Percentiles rank a stretch among this genome's conserved stretches.
Evolutionary conservation across 1,140 invertebrate genomes (phyloP).

Genomic region (Tetragonula clypearis): DNA sequence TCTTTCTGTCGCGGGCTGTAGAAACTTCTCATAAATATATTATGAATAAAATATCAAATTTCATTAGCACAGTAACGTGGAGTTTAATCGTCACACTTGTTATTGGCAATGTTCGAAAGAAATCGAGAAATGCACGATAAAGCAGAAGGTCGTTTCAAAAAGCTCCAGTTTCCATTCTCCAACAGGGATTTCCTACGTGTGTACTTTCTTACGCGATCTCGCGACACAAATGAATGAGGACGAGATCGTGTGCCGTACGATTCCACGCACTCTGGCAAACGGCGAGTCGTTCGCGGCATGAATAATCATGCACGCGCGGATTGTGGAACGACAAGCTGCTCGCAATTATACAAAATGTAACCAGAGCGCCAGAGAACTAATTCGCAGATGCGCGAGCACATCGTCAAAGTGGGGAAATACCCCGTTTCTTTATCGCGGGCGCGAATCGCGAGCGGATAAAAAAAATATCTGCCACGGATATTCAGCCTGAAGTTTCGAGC

Average conservation of each 20-base stretch:
- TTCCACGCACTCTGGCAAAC: neutral
- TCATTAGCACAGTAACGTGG: neutral
- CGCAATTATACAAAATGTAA: slow-evolving; percentile 6
- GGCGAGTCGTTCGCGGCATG: slow-evolving; percentile 2
- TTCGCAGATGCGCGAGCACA: slow-evolving; percentile 1
- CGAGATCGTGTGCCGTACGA: neutral
- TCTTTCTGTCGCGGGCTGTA: too few relatives aligned
- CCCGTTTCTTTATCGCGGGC: slow-evolving; percentile 10
- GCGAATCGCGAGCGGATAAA: neutral
- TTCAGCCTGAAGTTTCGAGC: neutral
- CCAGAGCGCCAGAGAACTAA: neutral
- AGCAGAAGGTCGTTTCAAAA: neutral
- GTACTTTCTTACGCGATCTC: neutral
- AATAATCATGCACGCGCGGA: slow-evolving; percentile 5
- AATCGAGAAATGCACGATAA: too few relatives aligned
- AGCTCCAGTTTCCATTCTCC: neutral
- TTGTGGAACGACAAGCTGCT: too few relatives aligned
- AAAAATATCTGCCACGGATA: neutral
- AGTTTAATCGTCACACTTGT: too few relatives aligned
- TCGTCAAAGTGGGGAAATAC: slow-evolving; percentile 7
- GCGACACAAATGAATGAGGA: slow-evolving; percentile 1
- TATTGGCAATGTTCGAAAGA: too few relatives aligned
- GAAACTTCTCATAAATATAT: neutral
- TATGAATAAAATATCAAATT: neutral
- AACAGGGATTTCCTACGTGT: too few relatives aligned